Evolutionary conservation across 2,888 invertebrate species (phyloP).

Genomic region (Polyommatus iphigenia): DNA sequence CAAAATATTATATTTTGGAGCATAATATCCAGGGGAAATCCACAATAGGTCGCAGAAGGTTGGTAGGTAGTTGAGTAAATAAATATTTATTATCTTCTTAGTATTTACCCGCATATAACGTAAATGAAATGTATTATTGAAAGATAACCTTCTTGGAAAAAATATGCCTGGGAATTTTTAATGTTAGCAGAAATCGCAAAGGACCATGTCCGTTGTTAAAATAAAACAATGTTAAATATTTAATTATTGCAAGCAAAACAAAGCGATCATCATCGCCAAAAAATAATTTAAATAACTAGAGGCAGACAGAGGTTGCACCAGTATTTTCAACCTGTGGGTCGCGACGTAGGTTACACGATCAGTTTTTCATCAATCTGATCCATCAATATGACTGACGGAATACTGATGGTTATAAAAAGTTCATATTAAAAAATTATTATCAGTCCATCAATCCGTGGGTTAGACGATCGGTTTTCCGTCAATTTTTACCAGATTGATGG

Average conservation of each 20-base stretch:
- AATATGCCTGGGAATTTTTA: neutral
- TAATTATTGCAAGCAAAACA: neutral
- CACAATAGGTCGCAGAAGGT: neutral
- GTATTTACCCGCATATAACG: neutral
- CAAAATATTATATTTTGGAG: conserved; percentile 1
- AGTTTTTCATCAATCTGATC: too few species aligned
- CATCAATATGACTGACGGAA: too few species aligned
- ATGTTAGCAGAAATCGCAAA: neutral
- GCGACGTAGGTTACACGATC: too few species aligned
- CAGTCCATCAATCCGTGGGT: too few species aligned
- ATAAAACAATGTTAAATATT: neutral
- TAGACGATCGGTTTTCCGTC: too few species aligned
- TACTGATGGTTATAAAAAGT: too few species aligned
- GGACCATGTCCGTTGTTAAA: neutral
- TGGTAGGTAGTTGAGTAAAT: conserved; percentile 11
- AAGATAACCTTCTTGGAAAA: neutral
- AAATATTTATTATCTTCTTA: neutral
- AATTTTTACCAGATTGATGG: too few species aligned
- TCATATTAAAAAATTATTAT: too few species aligned
- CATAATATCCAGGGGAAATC: conserved; percentile 6
- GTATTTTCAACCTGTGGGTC: too few species aligned
- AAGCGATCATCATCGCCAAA: too few species aligned
- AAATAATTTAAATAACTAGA: too few species aligned
- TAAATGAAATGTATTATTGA: neutral
- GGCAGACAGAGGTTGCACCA: too few species aligned